A percentile compares a stretch with the other conserved stretches of the same genome.
These are phyloP conservation scores for Pseudopipra pipra DNA, from an alignment of 2,113 vertebrate genomes.

Conservation along the genomic window DNA sequence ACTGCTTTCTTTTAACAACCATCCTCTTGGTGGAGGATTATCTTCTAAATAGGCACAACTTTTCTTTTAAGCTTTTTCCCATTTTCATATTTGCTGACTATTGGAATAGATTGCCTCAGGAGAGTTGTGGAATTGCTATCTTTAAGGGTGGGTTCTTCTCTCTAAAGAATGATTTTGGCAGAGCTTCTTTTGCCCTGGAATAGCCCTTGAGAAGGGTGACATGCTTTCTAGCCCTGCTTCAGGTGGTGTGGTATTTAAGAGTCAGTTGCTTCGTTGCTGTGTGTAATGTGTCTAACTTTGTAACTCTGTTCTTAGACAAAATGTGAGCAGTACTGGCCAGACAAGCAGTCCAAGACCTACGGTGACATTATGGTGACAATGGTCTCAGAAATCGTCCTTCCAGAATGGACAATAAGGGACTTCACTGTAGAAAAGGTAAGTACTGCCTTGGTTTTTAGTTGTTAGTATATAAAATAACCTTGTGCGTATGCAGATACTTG, in stretches of 20 bases:
- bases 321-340: slow-evolving; percentile 95
- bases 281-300: not conserved
- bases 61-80: not conserved
- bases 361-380: slow-evolving; percentile 82
- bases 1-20: not conserved
- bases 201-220: not conserved
- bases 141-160: not conserved
- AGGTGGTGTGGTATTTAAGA: not conserved
- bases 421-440: slow-evolving; percentile 89
- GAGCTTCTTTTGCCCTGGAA: not conserved
- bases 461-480: not conserved
- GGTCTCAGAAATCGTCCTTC: slow-evolving; percentile 81
- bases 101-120: not conserved
- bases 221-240: not conserved
- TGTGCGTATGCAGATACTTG: not conserved
- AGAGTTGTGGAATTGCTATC: not conserved
- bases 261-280: not conserved
- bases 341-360: slow-evolving; percentile 75
- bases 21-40: not conserved
- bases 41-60: not conserved
- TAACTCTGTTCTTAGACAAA: slow-evolving; percentile 81
- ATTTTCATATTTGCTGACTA: not conserved
- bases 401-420: slow-evolving; percentile 94
- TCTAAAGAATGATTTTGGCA: not conserved
- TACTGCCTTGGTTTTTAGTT: not conserved